phyloP scores from a whole-genome alignment of 2,113 vertebrate species.

The Opisthocomus hoazin region DNA sequence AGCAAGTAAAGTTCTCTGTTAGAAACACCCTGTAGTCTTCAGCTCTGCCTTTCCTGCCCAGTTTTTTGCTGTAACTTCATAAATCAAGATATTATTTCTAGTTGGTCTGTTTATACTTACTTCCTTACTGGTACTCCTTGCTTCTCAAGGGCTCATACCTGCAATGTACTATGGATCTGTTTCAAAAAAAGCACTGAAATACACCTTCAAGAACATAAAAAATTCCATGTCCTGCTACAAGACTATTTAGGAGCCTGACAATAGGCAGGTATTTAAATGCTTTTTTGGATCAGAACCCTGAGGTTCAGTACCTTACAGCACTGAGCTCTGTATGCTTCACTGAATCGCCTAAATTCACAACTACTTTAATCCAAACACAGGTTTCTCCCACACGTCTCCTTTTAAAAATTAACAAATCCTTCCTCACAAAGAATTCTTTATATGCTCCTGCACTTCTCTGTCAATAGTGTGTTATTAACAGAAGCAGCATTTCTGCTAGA shows the following conservation, averaged over 20 bases:
- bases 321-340: neutral
- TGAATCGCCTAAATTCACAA: neutral
- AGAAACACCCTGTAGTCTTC: neutral
- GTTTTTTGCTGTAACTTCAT: neutral
- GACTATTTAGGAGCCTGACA: neutral
- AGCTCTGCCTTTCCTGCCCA: neutral
- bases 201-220: neutral
- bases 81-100: neutral
- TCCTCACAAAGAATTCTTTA: constrained; percentile 19
- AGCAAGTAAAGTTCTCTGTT: neutral
- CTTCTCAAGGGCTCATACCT: neutral
- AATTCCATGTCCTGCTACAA: neutral
- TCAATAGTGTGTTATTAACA: neutral
- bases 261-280: neutral
- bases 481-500: neutral
- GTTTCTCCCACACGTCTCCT: constrained; percentile 34
- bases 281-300: neutral
- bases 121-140: neutral
- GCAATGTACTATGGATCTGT: neutral
- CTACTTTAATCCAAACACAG: neutral
- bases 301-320: neutral
- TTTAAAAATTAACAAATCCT: constrained; percentile 52
- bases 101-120: neutral
- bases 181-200: neutral
- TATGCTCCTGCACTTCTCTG: neutral